A percentile compares a stretch with the other conserved stretches of the same genome.
These are phyloP conservation scores for Lasioglossum albipes DNA, from an alignment of 1,140 invertebrate species.

Conservation along the genomic window DNA sequence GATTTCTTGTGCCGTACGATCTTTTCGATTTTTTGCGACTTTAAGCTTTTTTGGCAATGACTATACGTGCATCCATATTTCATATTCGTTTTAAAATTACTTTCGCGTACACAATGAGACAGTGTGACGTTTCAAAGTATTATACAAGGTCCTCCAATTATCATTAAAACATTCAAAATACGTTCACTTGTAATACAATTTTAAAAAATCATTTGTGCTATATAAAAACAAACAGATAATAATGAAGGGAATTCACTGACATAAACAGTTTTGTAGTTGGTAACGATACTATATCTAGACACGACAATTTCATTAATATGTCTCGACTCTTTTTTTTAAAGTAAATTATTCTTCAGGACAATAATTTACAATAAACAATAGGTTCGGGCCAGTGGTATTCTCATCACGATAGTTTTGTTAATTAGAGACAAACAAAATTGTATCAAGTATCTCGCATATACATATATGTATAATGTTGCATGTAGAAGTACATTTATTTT, in stretches of 20 bases:
- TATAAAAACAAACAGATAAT: conserved; percentile 45
- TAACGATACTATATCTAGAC: conserved; percentile 17
- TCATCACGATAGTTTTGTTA: neutral
- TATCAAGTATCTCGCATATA: neutral
- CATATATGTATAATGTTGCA: neutral
- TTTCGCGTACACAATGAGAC: conserved; percentile 12
- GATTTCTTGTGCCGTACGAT: neutral
- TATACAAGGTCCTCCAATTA: conserved; percentile 24
- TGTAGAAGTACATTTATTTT: conserved; percentile 21
- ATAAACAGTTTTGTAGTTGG: conserved; percentile 24
- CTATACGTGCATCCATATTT: conserved; percentile 26
- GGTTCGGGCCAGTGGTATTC: conserved; percentile 21
- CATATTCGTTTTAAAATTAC: conserved; percentile 22
- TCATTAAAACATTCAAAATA: conserved; percentile 35
- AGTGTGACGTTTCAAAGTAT: conserved; percentile 27
- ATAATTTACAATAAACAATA: conserved; percentile 30
- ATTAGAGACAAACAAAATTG: neutral
- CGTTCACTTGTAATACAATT: conserved; percentile 44
- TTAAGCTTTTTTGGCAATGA: conserved; percentile 31
- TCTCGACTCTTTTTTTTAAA: neutral
- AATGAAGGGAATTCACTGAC: conserved; percentile 37
- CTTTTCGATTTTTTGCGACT: conserved; percentile 9
- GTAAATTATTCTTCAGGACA: conserved; percentile 15
- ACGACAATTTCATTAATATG: conserved; percentile 10
- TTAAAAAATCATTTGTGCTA: conserved; percentile 40